Conservation (phyloP, 2,113 vertebrate species). For the Otocyon megalotis region DNA sequence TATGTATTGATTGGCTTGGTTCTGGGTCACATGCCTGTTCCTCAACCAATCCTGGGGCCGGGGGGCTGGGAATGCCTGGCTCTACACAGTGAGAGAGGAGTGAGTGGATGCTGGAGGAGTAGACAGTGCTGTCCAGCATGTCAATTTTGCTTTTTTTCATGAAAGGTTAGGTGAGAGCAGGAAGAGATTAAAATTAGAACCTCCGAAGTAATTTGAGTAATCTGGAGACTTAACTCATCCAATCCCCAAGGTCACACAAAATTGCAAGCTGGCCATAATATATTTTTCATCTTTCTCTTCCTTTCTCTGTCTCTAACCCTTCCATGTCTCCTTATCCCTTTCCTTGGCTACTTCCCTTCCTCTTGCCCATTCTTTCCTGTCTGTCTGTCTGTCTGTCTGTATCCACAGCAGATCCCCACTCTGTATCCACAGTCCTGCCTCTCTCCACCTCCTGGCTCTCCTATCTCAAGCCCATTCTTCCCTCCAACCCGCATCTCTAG, state of each 20-base stretch:
- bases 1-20: neutral
- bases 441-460: neutral
- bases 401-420: neutral
- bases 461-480: accelerated
- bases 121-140: neutral
- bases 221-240: neutral
- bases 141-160: neutral
- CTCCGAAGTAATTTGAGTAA: neutral
- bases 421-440: neutral
- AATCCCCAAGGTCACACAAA: neutral
- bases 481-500: slow-evolving; percentile 49
- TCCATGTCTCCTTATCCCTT: neutral
- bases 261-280: neutral
- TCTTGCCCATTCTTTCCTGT: neutral
- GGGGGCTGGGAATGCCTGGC: neutral
- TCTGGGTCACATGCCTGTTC: neutral
- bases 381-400: neutral
- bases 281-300: neutral
- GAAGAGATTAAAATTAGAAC: neutral
- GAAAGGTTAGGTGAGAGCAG: neutral
- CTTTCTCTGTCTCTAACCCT: neutral
- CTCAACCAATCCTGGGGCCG: neutral
- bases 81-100: neutral
- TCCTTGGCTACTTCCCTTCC: neutral
- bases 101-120: accelerated